Base-by-base conservation (phyloP, 2,888 invertebrate species). In the Fissipunctia ypsillon region DNA sequence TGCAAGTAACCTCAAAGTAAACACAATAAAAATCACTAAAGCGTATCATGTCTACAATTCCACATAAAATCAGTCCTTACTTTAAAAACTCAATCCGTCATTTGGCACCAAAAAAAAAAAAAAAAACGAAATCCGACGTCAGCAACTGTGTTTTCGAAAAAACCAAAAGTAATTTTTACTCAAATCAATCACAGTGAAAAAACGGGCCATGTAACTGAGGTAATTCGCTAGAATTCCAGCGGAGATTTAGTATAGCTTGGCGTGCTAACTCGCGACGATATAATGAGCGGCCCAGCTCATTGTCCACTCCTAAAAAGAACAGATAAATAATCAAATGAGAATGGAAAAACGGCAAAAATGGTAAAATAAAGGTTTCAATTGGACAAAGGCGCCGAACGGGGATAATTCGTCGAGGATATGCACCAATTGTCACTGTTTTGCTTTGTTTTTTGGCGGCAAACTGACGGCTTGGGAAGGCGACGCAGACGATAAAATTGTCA, bases 291-390 rank as follows among this genome's bases (percentile, higher is more conserved):
- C 79, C 70, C 54, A 78, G 59, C 91, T 92, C 91, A 92, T 92
- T 93, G 93, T 94, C 90, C 91, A 87, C 84, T 86, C 90, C 92
- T 93, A 95, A 95, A 95, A 95, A 94, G 94, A 93, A 91, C 90
- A 95, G 91, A 96, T 95, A 96, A 95, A 96, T 96, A 96, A 95
- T 95, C 96, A 96, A 96, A 96, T 96, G 96, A 95, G 96, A 95
- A 95, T 93, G 94, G 95, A 94, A 94, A 95, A 96, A 95, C 93
- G 94, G 94, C 93, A 94, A 95, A 96, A 96, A 96, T 94, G 93
- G 94, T 92, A 90, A 94, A 95, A 95, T 95, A 95, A 96, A 95
- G 95, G 93, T 92, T 93, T 93, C 95, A 94, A 95, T 95, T 95
- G 94, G 93, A 95, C 96, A 96, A 95, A 96, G 96, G 95, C 95